Percentiles rank a stretch among this genome's conserved stretches.
These are phyloP conservation scores for Campoletis sonorensis DNA, from an alignment of 1,140 invertebrate species.

Conservation along the genomic window DNA sequence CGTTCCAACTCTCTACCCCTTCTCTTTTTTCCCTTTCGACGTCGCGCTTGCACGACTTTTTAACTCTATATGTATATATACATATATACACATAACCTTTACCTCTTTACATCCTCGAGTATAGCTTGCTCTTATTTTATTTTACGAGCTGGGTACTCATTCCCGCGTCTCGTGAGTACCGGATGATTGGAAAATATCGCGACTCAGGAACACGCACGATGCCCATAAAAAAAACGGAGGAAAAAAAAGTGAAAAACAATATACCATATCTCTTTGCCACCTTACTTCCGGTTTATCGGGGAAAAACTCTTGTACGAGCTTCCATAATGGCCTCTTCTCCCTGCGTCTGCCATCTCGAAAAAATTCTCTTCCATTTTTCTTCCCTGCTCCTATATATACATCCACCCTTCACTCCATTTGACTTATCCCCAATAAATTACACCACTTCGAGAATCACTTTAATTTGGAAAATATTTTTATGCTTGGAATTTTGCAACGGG, in stretches of 20 bases:
- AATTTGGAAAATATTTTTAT: background rate
- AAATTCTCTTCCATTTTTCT: background rate
- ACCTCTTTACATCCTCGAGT: slow-evolving; percentile 22
- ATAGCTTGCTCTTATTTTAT: background rate
- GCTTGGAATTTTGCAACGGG: background rate
- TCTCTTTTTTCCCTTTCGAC: background rate
- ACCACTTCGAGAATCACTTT: background rate
- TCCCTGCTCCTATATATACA: no score
- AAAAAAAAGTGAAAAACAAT: background rate
- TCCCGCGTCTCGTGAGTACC: slow-evolving; percentile 9
- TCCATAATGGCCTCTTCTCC: slow-evolving; percentile 21
- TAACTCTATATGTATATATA: background rate
- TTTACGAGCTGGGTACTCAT: background rate
- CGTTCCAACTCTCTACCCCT: slow-evolving; percentile 11
- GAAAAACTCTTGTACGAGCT: slow-evolving; percentile 3
- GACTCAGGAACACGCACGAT: background rate
- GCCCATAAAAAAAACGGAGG: no score
- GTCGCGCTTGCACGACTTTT: slow-evolving; percentile 15
- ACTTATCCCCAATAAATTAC: no score
- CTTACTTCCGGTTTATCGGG: background rate
- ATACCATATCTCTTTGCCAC: background rate
- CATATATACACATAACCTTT: slow-evolving; percentile 7
- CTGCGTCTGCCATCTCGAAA: slow-evolving; percentile 4
- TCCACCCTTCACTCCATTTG: no score
- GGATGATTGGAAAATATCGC: slow-evolving; percentile 8